These are phyloP conservation scores for Strigamia crassipes DNA, from an alignment of 2,888 invertebrate genomes.

Conservation along the genomic window DNA sequence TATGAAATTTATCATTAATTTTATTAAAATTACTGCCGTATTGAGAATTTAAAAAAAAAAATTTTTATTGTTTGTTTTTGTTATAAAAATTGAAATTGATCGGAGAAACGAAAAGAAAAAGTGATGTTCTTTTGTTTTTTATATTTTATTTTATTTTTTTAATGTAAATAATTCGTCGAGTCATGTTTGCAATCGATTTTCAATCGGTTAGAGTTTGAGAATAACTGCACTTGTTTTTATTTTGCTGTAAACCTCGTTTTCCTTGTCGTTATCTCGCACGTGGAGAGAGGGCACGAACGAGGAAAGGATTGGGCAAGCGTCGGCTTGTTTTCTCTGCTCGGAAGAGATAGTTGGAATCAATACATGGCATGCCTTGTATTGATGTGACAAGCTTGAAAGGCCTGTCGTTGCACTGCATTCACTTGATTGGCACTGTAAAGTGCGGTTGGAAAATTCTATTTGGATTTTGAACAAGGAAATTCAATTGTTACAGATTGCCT, in stretches of 20 bases:
- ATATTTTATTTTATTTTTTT: background rate
- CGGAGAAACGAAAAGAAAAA: too few relatives aligned
- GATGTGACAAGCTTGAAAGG: conserved; percentile 42
- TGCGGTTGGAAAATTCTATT: conserved; percentile 32
- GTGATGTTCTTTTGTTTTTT: too few relatives aligned
- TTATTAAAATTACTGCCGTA: background rate
- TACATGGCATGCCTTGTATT: conserved; percentile 37
- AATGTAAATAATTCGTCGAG: background rate
- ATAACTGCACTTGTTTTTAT: conserved; percentile 28
- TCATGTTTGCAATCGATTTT: conserved; percentile 27
- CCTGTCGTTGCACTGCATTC: conserved; percentile 35
- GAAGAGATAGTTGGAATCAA: conserved; percentile 35
- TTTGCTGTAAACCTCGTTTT: conserved; percentile 35
- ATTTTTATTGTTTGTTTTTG: background rate
- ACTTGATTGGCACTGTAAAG: conserved; percentile 40
- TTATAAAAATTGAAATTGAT: background rate
- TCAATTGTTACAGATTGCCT: conserved; percentile 40
- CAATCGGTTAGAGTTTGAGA: background rate
- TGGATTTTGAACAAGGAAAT: conserved; percentile 31
- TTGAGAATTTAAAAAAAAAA: too few relatives aligned
- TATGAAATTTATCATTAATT: background rate
- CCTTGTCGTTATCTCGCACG: conserved; percentile 24
- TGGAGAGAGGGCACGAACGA: conserved; percentile 31
- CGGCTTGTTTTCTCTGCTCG: conserved; percentile 36
- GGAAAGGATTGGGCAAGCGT: conserved; percentile 29